A percentile compares a stretch with the other conserved stretches of the same genome.
Evolutionary conservation across 1,140 invertebrate species (phyloP).

Genomic region (Pantala flavescens): DNA sequence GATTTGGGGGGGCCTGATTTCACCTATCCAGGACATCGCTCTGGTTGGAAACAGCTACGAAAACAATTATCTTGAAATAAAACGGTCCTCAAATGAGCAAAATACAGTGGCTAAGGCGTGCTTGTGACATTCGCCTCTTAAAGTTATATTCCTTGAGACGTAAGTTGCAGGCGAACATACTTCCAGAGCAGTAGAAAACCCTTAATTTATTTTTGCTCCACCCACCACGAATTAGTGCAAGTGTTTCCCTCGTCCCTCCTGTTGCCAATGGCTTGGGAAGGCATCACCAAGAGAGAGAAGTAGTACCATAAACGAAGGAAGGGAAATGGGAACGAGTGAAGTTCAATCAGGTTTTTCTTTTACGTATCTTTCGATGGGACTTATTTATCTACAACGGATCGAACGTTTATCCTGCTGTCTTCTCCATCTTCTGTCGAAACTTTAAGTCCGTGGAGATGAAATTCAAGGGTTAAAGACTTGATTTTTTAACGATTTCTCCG

Average conservation of each 20-base stretch:
- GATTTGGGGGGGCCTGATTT: too few relatives aligned
- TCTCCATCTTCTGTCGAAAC: neutral
- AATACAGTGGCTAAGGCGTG: too few relatives aligned
- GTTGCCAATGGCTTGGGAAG: neutral
- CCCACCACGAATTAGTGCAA: neutral
- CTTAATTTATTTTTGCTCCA: neutral
- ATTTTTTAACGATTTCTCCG: neutral
- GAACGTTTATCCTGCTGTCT: neutral
- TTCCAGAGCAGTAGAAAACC: neutral
- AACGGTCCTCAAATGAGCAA: too few relatives aligned
- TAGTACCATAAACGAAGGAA: neutral
- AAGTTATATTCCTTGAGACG: neutral
- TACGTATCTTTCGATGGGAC: neutral
- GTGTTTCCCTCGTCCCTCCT: neutral
- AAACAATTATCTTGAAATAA: too few relatives aligned
- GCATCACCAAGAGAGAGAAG: neutral
- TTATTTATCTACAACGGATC: neutral
- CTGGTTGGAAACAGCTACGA: too few relatives aligned
- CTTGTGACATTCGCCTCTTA: too few relatives aligned
- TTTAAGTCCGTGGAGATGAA: neutral
- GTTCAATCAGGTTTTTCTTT: neutral
- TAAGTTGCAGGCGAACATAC: neutral
- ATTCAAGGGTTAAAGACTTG: neutral
- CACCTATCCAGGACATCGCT: too few relatives aligned
- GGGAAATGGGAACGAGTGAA: neutral